Conservation (phyloP, 2,113 vertebrate species). For the Oenanthe oenanthe region DNA sequence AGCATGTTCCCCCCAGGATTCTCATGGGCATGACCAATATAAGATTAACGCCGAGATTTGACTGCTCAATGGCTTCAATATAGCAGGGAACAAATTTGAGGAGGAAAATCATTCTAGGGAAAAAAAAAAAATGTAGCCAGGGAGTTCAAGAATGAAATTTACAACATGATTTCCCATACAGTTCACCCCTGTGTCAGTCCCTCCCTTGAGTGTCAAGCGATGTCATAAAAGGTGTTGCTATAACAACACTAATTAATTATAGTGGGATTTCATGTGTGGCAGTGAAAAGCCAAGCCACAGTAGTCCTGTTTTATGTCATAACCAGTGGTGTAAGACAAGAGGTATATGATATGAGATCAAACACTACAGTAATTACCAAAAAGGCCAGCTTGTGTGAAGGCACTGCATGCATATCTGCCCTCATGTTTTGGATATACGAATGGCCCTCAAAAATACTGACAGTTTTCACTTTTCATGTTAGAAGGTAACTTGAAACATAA, state of each 20-base stretch:
- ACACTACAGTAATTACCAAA: background rate
- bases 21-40: background rate
- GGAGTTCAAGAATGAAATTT: constrained; percentile 22
- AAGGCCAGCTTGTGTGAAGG: background rate
- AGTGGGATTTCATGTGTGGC: constrained; percentile 44
- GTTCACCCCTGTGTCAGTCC: constrained; percentile 7
- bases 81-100: background rate
- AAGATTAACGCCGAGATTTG: constrained; percentile 22
- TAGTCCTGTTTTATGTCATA: constrained; percentile 33
- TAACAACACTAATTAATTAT: constrained; percentile 75
- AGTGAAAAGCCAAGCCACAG: constrained; percentile 39
- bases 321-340: constrained; percentile 28
- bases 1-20: background rate
- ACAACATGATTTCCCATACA: constrained; percentile 14
- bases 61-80: background rate
- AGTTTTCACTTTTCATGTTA: background rate
- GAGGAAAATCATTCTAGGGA: background rate
- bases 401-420: background rate
- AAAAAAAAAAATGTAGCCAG: background rate
- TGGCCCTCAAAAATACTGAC: background rate
- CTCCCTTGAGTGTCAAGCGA: constrained; percentile 32
- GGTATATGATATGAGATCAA: background rate
- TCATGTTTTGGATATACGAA: background rate
- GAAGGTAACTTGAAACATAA: background rate
- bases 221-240: constrained; percentile 63